Evolutionary conservation across 2,888 invertebrate species (phyloP).

Genomic region (Papilio demoleus): DNA sequence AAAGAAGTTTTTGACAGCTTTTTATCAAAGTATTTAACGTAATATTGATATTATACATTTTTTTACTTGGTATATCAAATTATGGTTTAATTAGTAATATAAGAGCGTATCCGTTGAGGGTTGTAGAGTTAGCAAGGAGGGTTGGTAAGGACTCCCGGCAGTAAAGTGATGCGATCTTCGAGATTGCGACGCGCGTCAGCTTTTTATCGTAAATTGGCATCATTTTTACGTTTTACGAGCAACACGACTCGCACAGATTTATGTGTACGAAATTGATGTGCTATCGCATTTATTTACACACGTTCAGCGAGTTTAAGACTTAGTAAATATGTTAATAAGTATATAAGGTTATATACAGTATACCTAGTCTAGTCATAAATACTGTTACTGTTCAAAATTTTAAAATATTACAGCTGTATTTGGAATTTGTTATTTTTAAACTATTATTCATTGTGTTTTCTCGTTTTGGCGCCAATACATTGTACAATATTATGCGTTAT

Average conservation of each 20-base stretch:
- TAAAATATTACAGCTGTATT: no score
- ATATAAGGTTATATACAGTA: no score
- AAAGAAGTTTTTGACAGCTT: no score
- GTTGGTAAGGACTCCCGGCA: conserved; percentile 35
- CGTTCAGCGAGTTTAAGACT: conserved; percentile 1
- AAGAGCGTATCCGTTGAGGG: conserved; percentile 27
- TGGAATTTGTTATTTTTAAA: no score
- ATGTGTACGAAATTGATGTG: conserved; percentile 50
- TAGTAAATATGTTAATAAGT: conserved; percentile 5
- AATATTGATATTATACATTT: neutral
- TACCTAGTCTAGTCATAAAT: neutral
- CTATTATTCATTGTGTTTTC: no score
- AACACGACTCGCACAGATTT: conserved; percentile 47
- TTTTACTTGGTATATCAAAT: neutral
- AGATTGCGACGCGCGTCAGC: conserved; percentile 54
- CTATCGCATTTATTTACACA: conserved; percentile 29
- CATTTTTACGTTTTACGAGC: conserved; percentile 56
- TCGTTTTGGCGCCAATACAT: no score
- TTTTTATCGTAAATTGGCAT: conserved; percentile 64
- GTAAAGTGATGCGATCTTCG: conserved; percentile 50
- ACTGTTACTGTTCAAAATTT: no score
- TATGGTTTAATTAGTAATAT: neutral
- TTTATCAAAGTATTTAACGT: neutral
- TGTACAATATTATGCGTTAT: no score
- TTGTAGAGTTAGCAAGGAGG: conserved; percentile 29